A percentile compares a stretch with the other conserved stretches of the same genome.
These are phyloP conservation scores for Campoletis sonorensis DNA, from an alignment of 1,140 invertebrate genomes.

Conservation along the genomic window DNA sequence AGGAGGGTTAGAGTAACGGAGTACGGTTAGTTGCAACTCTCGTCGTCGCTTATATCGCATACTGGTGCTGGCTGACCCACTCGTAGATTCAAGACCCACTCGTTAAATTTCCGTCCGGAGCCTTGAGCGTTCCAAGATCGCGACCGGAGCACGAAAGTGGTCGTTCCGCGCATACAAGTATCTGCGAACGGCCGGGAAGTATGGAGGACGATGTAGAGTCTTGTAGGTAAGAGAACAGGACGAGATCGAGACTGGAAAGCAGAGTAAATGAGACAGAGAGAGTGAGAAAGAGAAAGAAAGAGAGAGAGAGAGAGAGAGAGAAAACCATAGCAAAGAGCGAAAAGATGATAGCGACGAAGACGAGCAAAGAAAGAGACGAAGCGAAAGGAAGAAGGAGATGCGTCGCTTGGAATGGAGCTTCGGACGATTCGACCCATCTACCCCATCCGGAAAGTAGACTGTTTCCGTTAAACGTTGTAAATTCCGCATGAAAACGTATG, in stretches of 20 bases:
- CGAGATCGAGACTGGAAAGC: slow-evolving; percentile 34
- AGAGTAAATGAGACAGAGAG: not conserved
- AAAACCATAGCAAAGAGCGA: not conserved
- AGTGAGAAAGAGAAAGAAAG: slow-evolving; percentile 31
- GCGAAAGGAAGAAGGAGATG: slow-evolving; percentile 22
- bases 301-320: too few species aligned
- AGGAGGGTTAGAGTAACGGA: not conserved
- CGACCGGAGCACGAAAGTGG: slow-evolving; percentile 46
- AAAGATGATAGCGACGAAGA: too few species aligned
- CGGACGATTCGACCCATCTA: slow-evolving; percentile 51
- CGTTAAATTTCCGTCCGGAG: slow-evolving; percentile 49
- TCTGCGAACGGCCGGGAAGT: slow-evolving; percentile 42
- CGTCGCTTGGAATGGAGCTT: slow-evolving; percentile 40
- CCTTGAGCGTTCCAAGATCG: slow-evolving; percentile 43
- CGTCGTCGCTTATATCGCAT: not conserved
- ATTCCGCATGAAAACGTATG: slow-evolving; percentile 54
- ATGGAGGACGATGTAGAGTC: slow-evolving; percentile 30
- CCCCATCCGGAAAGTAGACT: slow-evolving; percentile 54
- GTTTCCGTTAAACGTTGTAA: slow-evolving; percentile 54
- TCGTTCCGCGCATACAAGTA: slow-evolving; percentile 50
- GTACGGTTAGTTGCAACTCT: not conserved
- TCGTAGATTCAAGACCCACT: slow-evolving; percentile 41
- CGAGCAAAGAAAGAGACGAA: too few species aligned
- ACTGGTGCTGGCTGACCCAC: slow-evolving; percentile 17
- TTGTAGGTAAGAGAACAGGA: slow-evolving; percentile 32